Evolutionary conservation across 2,113 vertebrate genomes (phyloP), one percentile per base, ranked within the genome.

Genomic region (Corythornis vintsioides): DNA sequence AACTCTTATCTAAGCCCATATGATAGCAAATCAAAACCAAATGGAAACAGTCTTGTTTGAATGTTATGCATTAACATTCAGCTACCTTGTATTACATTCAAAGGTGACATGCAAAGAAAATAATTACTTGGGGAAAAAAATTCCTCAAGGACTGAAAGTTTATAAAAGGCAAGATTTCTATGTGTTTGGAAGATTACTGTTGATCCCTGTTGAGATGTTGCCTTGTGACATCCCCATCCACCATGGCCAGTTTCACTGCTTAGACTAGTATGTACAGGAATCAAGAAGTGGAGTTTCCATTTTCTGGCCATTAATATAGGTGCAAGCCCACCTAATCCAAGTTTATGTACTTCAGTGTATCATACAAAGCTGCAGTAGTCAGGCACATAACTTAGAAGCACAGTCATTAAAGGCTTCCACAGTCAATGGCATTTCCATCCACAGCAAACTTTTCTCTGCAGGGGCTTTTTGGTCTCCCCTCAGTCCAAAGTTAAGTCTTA

Each of bases 321-420:
- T 38, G 15, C 20, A 35, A 76, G 17, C 9, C 53, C 7, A 0
- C 24, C 11, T 4, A 45, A 61, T 25, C 9, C 45, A 84, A 26
- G 10, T 21, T 88, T 65, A 48, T 2, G 1, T 35, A 43, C 65
- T 13, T 21, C 7, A 1, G 13, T 56, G 65, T 57, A 45, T 38
- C 45, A 59, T 11, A 24, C 1, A 60, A 12, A 85, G 19, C 45
- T 83, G 50, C 63, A 83, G 59, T 11, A 5, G 1, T 9, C 21
- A 55, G 15, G 45, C 48, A 53, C 6, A 0, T 3, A 59, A 35
- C 35, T 65, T 26, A 53, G 15, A 67, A 67, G 57, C 35, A 61
- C 0, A 0, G 7, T 61, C 28, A 29, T 10, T 31, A 20, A 72
- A 43, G 50, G 22, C 19, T 72, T 65, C 26, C 13, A 26, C 20